A percentile compares a stretch with the other conserved stretches of the same genome.
Evolutionary conservation across 2,888 invertebrate genomes (phyloP).

Genomic region (Euproctis similis): DNA sequence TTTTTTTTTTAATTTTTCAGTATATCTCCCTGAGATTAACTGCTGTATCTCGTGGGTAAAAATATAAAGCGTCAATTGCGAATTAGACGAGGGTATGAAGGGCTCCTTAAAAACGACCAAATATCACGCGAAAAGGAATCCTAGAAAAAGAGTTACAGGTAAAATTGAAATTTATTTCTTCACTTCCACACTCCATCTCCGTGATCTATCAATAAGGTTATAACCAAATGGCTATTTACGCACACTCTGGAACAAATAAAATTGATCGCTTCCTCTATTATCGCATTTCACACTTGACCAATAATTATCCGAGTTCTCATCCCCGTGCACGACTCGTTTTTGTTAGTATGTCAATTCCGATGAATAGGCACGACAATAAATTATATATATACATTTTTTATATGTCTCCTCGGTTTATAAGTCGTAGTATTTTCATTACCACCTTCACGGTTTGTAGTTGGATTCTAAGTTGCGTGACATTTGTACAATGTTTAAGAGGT

Average conservation of each 20-base stretch:
- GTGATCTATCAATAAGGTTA: conserved; percentile 27
- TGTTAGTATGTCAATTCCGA: conserved; percentile 24
- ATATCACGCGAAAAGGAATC: no score
- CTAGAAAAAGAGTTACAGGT: no score
- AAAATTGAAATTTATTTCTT: no score
- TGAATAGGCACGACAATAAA: conserved; percentile 18
- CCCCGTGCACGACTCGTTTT: conserved; percentile 12
- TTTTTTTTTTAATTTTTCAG: no score
- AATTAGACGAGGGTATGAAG: no score
- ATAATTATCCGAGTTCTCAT: conserved; percentile 68
- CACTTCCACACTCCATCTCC: conserved; percentile 1
- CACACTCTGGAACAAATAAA: conserved; percentile 33
- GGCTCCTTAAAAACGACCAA: no score
- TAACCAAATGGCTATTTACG: conserved; percentile 46
- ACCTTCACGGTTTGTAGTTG: conserved; percentile 6
- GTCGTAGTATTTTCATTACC: conserved; percentile 19
- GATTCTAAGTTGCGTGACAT: no score
- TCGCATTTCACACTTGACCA: conserved; percentile 57
- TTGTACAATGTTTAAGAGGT: no score
- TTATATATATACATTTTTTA: conserved; percentile 12
- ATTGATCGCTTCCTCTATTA: conserved; percentile 48
- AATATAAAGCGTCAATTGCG: no score
- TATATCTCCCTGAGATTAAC: no score
- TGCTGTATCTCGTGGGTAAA: no score
- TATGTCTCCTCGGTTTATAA: conserved; percentile 11